These are phyloP conservation scores for Chrysocyon brachyurus DNA, from an alignment of 2,797 vertebrate species.

Conservation along the genomic window DNA sequence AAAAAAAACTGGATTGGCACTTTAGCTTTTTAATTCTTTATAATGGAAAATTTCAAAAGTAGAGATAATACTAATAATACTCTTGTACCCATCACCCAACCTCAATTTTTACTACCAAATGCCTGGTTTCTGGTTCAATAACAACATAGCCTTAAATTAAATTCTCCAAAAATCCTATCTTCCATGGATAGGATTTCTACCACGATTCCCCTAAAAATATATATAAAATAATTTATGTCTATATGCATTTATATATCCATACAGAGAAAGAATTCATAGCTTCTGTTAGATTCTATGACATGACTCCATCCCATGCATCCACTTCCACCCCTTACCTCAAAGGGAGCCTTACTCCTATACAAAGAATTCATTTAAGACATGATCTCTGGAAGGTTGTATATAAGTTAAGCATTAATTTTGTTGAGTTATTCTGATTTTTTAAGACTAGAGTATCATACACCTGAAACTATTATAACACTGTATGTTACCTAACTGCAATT, in stretches of 20 bases:
- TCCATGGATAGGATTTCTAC: neutral
- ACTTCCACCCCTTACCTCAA: neutral
- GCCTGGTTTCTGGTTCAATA: neutral
- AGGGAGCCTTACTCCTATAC: neutral
- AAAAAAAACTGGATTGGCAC: neutral
- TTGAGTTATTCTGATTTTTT: neutral
- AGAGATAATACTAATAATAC: neutral
- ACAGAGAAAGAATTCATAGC: neutral
- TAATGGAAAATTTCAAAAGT: neutral
- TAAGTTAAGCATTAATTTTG: conserved; percentile 17
- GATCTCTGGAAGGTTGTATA: neutral
- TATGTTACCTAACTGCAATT: neutral
- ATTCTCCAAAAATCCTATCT: neutral
- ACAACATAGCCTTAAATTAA: neutral
- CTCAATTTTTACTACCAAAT: conserved; percentile 26
- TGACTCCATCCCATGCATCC: neutral
- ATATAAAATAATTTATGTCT: neutral
- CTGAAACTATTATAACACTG: too few species aligned
- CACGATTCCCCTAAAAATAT: neutral
- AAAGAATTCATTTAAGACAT: conserved; percentile 19
- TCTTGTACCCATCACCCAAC: neutral
- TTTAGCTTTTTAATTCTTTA: conserved; percentile 27
- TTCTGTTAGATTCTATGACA: neutral
- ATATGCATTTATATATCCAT: neutral
- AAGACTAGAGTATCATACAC: conserved; percentile 4